These are phyloP conservation scores for Lacerta viridis DNA, from an alignment of 2,797 vertebrate genomes.

Conservation along the genomic window DNA sequence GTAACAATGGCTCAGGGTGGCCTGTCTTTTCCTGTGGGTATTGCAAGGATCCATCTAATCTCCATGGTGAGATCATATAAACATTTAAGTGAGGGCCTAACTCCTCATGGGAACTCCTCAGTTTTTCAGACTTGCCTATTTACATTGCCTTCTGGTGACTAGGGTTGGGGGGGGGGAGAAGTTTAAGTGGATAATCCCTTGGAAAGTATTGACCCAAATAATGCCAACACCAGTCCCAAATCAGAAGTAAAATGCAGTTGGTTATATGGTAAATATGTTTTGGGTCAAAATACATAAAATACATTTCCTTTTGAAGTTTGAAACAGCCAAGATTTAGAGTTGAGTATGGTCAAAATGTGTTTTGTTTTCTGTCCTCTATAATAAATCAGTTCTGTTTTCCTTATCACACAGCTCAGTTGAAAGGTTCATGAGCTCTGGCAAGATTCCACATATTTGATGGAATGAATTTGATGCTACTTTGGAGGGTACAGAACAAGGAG, in stretches of 20 bases:
- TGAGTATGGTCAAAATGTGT: neutral
- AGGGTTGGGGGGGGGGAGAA: neutral
- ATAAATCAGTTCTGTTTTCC: neutral
- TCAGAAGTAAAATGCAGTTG: neutral
- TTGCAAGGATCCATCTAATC: neutral
- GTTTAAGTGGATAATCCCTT: neutral
- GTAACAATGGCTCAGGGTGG: neutral
- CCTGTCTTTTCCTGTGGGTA: neutral
- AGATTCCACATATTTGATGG: slow-evolving; percentile 13
- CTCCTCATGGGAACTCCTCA: neutral
- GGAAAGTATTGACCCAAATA: neutral
- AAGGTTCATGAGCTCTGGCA: slow-evolving; percentile 14
- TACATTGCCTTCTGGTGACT: neutral
- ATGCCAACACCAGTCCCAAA: neutral
- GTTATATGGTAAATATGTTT: neutral
- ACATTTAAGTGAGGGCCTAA: neutral
- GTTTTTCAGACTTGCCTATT: neutral
- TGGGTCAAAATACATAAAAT: slow-evolving; percentile 5
- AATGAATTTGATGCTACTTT: slow-evolving; percentile 24
- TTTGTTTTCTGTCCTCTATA: slow-evolving; percentile 23
- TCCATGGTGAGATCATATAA: neutral
- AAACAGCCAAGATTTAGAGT: neutral
- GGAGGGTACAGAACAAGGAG: accelerated
- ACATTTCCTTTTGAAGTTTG: neutral
- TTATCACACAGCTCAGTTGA: slow-evolving; percentile 24